A percentile compares a stretch with the other conserved stretches of the same genome.
Conservation (phyloP, 2,888 invertebrate species). For the Folsomia manolachei region DNA sequence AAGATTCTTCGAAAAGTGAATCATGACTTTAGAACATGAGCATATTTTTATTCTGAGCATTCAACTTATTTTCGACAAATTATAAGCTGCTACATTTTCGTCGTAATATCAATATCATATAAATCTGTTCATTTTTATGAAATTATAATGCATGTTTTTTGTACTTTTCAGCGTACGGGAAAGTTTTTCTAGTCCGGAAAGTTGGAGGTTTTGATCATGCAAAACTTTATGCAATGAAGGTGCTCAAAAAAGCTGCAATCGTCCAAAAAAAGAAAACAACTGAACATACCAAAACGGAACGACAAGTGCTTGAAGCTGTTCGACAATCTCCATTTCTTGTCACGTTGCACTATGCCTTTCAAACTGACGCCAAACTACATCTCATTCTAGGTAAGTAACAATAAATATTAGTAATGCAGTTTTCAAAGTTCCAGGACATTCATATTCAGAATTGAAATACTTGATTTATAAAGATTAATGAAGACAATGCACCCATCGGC, state of each 20-base stretch:
- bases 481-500: too few relatives aligned
- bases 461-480: too few relatives aligned
- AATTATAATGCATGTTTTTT: slow-evolving; percentile 23
- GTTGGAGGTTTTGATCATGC: slow-evolving; percentile 77
- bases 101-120: too few relatives aligned
- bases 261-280: slow-evolving; percentile 92
- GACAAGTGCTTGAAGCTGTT: slow-evolving; percentile 93
- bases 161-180: slow-evolving; percentile 74
- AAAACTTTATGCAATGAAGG: slow-evolving; percentile 96
- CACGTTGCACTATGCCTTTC: slow-evolving; percentile 96
- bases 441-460: too few relatives aligned
- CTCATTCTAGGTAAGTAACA: slow-evolving; percentile 83
- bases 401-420: background rate
- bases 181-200: slow-evolving; percentile 94
- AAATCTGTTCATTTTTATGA: too few relatives aligned
- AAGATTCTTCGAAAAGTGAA: too few relatives aligned
- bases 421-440: too few relatives aligned
- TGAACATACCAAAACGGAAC: slow-evolving; percentile 94
- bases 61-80: too few relatives aligned
- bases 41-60: too few relatives aligned
- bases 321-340: slow-evolving; percentile 93
- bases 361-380: slow-evolving; percentile 93
- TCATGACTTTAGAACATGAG: too few relatives aligned
- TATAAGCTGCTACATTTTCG: too few relatives aligned
- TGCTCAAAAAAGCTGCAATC: slow-evolving; percentile 90